phyloP scores from a whole-genome alignment of 2,888 invertebrate genomes.

The Synergus laeviventris region DNA sequence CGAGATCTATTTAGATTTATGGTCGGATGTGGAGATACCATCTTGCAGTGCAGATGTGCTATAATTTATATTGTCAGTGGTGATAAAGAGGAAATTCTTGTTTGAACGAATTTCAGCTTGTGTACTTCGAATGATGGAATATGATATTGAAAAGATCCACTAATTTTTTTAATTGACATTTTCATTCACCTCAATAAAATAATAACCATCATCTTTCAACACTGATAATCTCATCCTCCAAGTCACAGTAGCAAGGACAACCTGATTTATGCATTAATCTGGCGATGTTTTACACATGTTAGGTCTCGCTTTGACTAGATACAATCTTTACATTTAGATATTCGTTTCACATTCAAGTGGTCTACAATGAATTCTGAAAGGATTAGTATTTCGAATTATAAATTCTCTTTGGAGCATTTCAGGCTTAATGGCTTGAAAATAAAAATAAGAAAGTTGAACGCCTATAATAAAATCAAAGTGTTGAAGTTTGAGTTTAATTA shows the following conservation, averaged over 20 bases:
- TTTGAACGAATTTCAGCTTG: neutral
- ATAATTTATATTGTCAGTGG: slow-evolving; percentile 17
- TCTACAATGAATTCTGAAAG: neutral
- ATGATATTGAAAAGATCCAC: neutral
- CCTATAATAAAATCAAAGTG: neutral
- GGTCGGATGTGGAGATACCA: slow-evolving; percentile 8
- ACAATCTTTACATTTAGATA: neutral
- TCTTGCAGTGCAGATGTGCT: slow-evolving; percentile 18
- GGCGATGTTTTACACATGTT: neutral
- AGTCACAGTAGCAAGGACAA: slow-evolving; percentile 10
- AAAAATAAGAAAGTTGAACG: neutral
- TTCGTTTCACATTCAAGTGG: neutral
- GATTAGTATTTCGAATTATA: neutral
- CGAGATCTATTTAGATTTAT: slow-evolving; percentile 25
- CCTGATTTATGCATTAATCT: slow-evolving; percentile 1
- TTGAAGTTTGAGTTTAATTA: neutral
- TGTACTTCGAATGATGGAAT: neutral
- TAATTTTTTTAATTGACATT: neutral
- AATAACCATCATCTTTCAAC: neutral
- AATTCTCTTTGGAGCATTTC: neutral
- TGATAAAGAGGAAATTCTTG: slow-evolving; percentile 1
- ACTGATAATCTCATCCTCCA: neutral
- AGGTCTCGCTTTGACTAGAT: neutral
- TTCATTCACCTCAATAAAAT: neutral
- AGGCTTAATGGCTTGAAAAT: neutral